Conservation (phyloP, 2,797 vertebrate species). For the Chelidonichthys spinosus region DNA sequence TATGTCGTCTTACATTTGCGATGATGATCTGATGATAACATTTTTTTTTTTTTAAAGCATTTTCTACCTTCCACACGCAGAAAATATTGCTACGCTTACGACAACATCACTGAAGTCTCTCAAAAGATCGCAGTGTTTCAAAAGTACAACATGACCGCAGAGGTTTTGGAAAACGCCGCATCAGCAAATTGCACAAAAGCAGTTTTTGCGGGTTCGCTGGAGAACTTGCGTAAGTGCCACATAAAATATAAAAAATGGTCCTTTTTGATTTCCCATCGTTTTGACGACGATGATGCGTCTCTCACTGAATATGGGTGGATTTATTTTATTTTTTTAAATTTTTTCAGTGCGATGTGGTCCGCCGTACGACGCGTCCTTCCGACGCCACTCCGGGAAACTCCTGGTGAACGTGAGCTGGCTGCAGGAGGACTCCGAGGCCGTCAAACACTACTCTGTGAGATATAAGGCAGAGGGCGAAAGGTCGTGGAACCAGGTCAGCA, state of each 20-base stretch:
- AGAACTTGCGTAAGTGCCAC: conserved; percentile 59
- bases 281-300: background rate
- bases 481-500: conserved; percentile 71
- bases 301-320: background rate
- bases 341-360: conserved; percentile 78
- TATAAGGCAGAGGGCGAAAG: conserved; percentile 54
- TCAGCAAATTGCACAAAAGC: conserved; percentile 63
- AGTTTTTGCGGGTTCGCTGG: conserved; percentile 55
- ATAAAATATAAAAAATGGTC: background rate
- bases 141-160: fast-evolving
- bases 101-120: background rate
- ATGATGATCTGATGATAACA: no score
- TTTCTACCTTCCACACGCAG: background rate
- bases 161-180: conserved; percentile 58
- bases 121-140: fast-evolving
- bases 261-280: no score
- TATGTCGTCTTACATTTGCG: no score
- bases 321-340: background rate
- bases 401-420: conserved; percentile 65
- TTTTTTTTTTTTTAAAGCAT: background rate
- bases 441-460: conserved; percentile 55
- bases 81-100: fast-evolving
- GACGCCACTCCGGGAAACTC: conserved; percentile 60
- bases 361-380: conserved; percentile 45
- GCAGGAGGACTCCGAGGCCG: fast-evolving